Base-by-base conservation (phyloP, 2,888 invertebrate species). In the Masnerella sp. region DNA sequence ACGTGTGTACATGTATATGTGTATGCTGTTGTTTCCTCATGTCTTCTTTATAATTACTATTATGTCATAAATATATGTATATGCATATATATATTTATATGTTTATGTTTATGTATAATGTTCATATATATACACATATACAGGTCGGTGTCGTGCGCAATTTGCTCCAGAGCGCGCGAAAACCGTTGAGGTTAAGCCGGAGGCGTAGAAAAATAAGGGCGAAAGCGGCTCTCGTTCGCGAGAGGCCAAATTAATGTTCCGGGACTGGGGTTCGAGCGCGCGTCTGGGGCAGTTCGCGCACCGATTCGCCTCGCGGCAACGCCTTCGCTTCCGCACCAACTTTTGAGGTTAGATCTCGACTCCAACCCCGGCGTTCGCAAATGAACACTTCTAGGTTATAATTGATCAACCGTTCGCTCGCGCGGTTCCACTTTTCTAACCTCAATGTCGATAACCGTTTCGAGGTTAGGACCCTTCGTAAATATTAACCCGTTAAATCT, bases 1-100 rank as follows among this genome's bases (percentile, higher is more conserved):
- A 77, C 65, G 76, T 80, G 80, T 81, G 78, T 67, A 56, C 56
- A 58, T 84, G 78, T 79, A 74, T 81, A 79, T 82, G 78, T 82
- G 76, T 54, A 54, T 42, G 25, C 5, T 54, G 22, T 54, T 52
- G 17, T 43, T 45, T 58, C 40, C n/a, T 58, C 79, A 38, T 14
- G 47, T 79, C 78, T 77, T 74, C n/a, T 36, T 58, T 58, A 75
- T 79, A 49, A 61, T 77, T 77, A 75, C 58, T 72, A 79, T 82
- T 82, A 78, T 75, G 68, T 59, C 79, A 78, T 77, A 74, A 77
- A 70, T 77, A 74, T 75, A 74, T 74, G 67, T 72, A 73, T 64
- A 70, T 65, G 58, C 65, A 77, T 70, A 72, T 69, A 65, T 71
- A 69, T 75, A 74, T 80, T 59, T 71, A 67, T 75, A 74, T 78